phyloP scores from a whole-genome alignment of 2,888 invertebrate species.

The Polietes domitor region DNA sequence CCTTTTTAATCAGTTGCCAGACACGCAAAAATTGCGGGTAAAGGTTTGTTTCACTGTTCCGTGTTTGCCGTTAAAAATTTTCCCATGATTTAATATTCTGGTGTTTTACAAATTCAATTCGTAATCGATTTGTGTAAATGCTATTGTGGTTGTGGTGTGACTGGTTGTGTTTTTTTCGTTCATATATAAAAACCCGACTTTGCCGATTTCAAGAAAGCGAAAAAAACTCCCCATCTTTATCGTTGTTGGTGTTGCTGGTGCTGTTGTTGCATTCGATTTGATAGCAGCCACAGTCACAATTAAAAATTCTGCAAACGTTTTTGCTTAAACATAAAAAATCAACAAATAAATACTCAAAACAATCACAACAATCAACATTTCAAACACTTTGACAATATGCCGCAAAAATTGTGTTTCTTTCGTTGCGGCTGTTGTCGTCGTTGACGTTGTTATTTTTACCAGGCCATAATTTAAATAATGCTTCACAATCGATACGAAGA shows the following conservation, averaged over 20 bases:
- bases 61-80: conserved; percentile 28
- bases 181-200: not conserved
- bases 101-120: conserved; percentile 28
- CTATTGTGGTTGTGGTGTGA: not conserved
- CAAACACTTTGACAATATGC: conserved; percentile 63
- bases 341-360: conserved; percentile 69
- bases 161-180: not conserved
- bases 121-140: conserved; percentile 61
- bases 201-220: not conserved
- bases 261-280: conserved; percentile 31
- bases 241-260: too few species aligned
- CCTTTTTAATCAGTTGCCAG: not conserved
- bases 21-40: too few species aligned
- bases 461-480: conserved; percentile 58
- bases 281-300: conserved; percentile 41
- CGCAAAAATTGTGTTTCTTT: conserved; percentile 51
- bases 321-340: conserved; percentile 76
- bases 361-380: conserved; percentile 64
- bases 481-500: conserved; percentile 57
- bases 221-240: not conserved
- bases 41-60: conserved; percentile 6
- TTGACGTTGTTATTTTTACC: conserved; percentile 45
- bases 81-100: conserved; percentile 61
- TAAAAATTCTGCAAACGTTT: conserved; percentile 76
- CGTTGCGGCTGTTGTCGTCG: conserved; percentile 3